Percentiles rank a stretch among this genome's conserved stretches.
phyloP scores from a whole-genome alignment of 2,113 vertebrate genomes.

The Elachura formosa region DNA sequence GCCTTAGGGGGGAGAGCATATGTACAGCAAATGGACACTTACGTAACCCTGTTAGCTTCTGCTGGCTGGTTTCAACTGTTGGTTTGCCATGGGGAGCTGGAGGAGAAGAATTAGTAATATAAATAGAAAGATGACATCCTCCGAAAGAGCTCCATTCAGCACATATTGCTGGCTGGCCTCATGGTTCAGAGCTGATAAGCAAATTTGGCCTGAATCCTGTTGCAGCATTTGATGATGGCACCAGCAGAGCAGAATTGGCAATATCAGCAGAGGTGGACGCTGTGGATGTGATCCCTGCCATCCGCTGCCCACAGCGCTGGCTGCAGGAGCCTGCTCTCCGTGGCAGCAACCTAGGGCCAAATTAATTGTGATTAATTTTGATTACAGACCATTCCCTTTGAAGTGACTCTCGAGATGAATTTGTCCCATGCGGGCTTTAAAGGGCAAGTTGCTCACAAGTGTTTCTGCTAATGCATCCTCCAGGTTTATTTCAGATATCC shows the following conservation, averaged over 20 bases:
- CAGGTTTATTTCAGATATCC: constrained; percentile 1
- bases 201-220: constrained; percentile 35
- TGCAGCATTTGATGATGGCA: neutral
- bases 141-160: neutral
- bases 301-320: neutral
- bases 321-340: neutral
- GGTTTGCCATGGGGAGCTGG: constrained; percentile 39
- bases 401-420: constrained; percentile 25
- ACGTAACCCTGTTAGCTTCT: constrained; percentile 27
- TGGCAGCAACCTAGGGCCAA: constrained; percentile 1
- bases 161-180: constrained; percentile 22
- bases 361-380: constrained; percentile 43
- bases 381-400: constrained; percentile 21
- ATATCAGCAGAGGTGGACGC: neutral
- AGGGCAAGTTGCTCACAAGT: constrained; percentile 24
- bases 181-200: constrained; percentile 15
- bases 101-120: constrained; percentile 26
- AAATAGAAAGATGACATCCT: constrained; percentile 58
- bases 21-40: constrained; percentile 54
- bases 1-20: constrained; percentile 30
- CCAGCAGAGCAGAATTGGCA: neutral
- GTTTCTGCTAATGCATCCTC: constrained; percentile 16
- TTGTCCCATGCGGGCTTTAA: neutral
- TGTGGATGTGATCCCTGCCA: neutral
- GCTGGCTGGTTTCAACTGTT: neutral